Percentiles rank a stretch among this genome's conserved stretches.
Evolutionary conservation across 2,888 invertebrate species (phyloP).

Genomic region (Xiphydria camelus): DNA sequence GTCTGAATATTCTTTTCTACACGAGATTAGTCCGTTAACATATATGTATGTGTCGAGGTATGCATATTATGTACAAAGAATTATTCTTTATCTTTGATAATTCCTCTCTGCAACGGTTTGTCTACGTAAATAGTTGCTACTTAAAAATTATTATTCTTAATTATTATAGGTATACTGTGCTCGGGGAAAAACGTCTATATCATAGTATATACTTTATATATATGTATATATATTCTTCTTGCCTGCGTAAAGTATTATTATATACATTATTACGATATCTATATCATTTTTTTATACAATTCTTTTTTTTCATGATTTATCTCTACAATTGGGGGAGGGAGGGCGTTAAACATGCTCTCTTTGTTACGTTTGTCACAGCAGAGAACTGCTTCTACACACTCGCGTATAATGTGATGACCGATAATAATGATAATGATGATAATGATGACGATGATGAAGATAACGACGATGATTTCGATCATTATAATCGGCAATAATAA

Average conservation of each 20-base stretch:
- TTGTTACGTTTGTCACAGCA: constrained; percentile 30
- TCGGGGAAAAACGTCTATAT: constrained; percentile 26
- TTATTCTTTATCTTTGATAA: constrained; percentile 25
- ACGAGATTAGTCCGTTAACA: too few relatives aligned
- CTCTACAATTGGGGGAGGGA: too few relatives aligned
- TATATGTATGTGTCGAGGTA: constrained; percentile 26
- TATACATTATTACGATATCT: constrained; percentile 41
- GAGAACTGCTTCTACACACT: constrained; percentile 2
- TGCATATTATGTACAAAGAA: constrained; percentile 35
- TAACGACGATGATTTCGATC: constrained; percentile 32
- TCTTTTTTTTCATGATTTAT: constrained; percentile 29
- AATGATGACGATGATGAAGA: constrained; percentile 21
- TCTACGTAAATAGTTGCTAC: constrained; percentile 24
- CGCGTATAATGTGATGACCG: constrained; percentile 3
- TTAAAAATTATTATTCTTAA: constrained; percentile 34
- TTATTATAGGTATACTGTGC: constrained; percentile 29
- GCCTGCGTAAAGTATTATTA: constrained; percentile 39
- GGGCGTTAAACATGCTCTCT: too few relatives aligned
- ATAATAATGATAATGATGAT: constrained; percentile 22
- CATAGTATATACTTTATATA: constrained; percentile 15
- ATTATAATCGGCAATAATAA: too few relatives aligned
- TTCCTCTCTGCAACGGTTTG: constrained; percentile 15
- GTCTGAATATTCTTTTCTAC: constrained; percentile 26
- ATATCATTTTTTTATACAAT: constrained; percentile 44
- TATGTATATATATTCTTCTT: constrained; percentile 23